A percentile compares a stretch with the other conserved stretches of the same genome.
Conservation (phyloP, 37 sponge, comb jelly and placozoan genomes). For the Chondrilla cf. caribensis region DNA sequence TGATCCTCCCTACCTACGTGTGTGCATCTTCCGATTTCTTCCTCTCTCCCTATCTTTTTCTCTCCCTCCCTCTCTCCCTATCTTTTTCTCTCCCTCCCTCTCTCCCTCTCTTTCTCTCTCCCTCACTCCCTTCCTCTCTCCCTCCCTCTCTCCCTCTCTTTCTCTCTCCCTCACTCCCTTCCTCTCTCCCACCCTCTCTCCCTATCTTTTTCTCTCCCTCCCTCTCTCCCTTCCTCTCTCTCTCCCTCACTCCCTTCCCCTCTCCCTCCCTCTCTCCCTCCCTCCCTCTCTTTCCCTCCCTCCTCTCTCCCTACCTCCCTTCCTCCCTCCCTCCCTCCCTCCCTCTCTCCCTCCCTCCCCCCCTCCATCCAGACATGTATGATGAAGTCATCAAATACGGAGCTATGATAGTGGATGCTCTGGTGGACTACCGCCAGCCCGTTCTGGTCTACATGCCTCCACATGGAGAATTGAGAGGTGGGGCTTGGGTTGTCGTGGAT, state of each 20-base stretch:
- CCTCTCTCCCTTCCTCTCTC: not conserved
- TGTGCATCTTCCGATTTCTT: not conserved
- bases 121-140: not conserved
- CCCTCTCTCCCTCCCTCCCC: not conserved
- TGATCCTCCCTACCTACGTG: not conserved
- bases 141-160: not conserved
- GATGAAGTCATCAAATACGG: constrained; percentile 97
- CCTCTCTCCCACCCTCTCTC: not conserved
- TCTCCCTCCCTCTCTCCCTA: too few species aligned
- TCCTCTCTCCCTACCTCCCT: not conserved
- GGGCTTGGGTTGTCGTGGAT: constrained; percentile 99
- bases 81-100: not conserved
- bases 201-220: not conserved
- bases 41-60: not conserved
- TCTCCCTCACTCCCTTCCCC: not conserved
- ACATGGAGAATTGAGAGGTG: constrained; percentile 94
- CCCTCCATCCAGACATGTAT: constrained; percentile 82
- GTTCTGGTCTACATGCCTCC: constrained; percentile 95
- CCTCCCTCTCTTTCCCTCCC: not conserved
- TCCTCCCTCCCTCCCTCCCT: not conserved
- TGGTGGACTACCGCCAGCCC: constrained; percentile 81
- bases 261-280: not conserved
- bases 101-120: not conserved
- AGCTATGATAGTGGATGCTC: constrained; percentile 93
- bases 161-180: not conserved